Evolutionary conservation across 2,888 invertebrate species (phyloP), one percentile per base, ranked within the genome.

Genomic region (Pachliopta kotzebuea): DNA sequence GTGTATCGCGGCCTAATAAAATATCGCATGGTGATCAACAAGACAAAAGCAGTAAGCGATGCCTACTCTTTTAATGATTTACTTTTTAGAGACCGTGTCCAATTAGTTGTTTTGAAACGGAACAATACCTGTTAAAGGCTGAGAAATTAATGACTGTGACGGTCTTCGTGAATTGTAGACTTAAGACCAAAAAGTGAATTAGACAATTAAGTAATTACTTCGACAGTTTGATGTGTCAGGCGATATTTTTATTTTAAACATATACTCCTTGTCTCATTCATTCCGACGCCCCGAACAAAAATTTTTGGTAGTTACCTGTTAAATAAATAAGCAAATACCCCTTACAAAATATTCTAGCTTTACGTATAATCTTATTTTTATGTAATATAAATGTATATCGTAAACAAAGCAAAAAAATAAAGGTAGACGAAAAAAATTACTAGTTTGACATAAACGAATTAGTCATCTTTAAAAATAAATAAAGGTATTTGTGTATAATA

Each of bases 81-180:
- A 57, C 62, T 58, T 63, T 45, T 45, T 29, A 45, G 58, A 58
- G 58, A 63, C 63, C 58, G 63, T 63, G 58, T 57, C 63, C 58
- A 63, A 63, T 63, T 63, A 63, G 63, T 54, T 58, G 63, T 26
- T 58, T 58, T 45, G 53, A 63, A 58, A 58, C 53, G 29, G 37
- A 58, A 63, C 53, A 63, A 63, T 57, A 63, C 57, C 9, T 42
- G 20, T 18, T 31, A 20, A 54, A 63, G 42, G 29, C 21, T 29
- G 29, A 53, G 57, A 58, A 63, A 54, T 54, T 58, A 54, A 54
- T 54, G 37, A 49, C 45, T 57, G 37, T 26, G 26, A 26, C 26
- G 17, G 18, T 45, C 23, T 60, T 53, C 21, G 53, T 60, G 45
- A n/a, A 37, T 37, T 14, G 37, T 37, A 37, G 31, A 11, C 37